Base-by-base conservation (phyloP, 2,888 invertebrate genomes). In the Cantharis rufa region DNA sequence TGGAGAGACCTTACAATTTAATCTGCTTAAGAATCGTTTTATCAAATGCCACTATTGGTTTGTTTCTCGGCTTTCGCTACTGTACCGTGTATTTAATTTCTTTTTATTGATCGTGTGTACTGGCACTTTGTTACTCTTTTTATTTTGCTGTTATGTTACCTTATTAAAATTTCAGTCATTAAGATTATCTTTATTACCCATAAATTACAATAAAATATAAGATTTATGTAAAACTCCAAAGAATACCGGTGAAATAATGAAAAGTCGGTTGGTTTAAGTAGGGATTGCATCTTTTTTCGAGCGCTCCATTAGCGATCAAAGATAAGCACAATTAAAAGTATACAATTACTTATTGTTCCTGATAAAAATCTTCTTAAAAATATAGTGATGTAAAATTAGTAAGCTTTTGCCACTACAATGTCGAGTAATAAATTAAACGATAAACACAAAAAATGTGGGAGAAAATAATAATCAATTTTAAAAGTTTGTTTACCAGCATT, bases 161-260 rank as follows among this genome's bases (percentile, higher is more conserved):
- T 28, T 69, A 69, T 27, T 66, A 66, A 21, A 66, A 18, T 15
- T 15, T 64, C 62, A 28, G 24, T 24, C 64, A 72, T 72, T 72
- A 69, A 76, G 76, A 72, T 76, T 70, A 76, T 76, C 76, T 76
- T 76, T 70, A 72, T 72, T 69, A 69, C 69, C 62, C 63, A 72
- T 76, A 76, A 76, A 76, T 76, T 76, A 72, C 32, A 66, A 66
- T 18, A 66, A 66, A 66, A 66, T 66, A 21, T 66, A 16, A 24
- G 16, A 66, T 66, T 66, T 66, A 66, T 66, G 64, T 66, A 21
- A 66, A 66, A 66, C 15, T 24, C n/a, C 1, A 48, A 48, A 66
- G 18, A 66, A 66, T 24, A n/a, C 24, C 64, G 24, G 64, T 21
- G 24, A 66, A 66, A 66, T 66, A 66, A 66, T 21, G 64, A 66